These are phyloP conservation scores for Montipora capricornis DNA, from an alignment of 64 coral and sea anemone genomes.

Conservation along the genomic window DNA sequence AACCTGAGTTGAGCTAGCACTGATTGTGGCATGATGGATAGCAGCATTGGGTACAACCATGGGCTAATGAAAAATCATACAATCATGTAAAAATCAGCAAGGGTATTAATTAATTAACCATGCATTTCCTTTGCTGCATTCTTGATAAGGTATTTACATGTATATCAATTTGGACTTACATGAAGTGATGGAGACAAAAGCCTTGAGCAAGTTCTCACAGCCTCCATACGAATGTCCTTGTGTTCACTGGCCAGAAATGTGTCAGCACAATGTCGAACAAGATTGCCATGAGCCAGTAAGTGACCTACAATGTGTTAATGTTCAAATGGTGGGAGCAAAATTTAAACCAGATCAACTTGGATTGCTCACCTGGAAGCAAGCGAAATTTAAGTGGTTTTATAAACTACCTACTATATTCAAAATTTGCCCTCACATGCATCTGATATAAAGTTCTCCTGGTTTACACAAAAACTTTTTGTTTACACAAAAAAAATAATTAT, in stretches of 20 bases:
- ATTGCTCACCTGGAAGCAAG: no score
- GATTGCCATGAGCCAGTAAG: slow-evolving; percentile 80
- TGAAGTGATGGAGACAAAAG: slow-evolving; percentile 88
- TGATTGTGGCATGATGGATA: slow-evolving; percentile 84
- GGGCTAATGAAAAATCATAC: slow-evolving; percentile 49
- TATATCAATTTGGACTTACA: slow-evolving; percentile 42
- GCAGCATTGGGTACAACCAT: slow-evolving; percentile 93
- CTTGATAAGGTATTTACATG: no score
- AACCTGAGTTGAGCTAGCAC: slow-evolving; percentile 87
- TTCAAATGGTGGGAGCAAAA: no score
- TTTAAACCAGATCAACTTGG: no score
- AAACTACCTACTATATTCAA: no score
- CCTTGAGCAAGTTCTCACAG: slow-evolving; percentile 94
- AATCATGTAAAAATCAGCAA: not conserved
- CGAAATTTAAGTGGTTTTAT: no score
- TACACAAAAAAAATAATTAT: no score
- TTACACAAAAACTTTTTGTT: no score
- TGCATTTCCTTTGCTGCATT: no score
- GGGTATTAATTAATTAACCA: no score
- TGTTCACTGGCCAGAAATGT: slow-evolving; percentile 97
- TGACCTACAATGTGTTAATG: slow-evolving; percentile 44
- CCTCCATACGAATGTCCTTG: slow-evolving; percentile 99
- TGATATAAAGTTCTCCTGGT: no score
- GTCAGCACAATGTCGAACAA: slow-evolving; percentile 94
- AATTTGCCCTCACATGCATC: no score